Conservation (phyloP, 2,797 vertebrate genomes). For the Pseudotriccus pelzelni region DNA sequence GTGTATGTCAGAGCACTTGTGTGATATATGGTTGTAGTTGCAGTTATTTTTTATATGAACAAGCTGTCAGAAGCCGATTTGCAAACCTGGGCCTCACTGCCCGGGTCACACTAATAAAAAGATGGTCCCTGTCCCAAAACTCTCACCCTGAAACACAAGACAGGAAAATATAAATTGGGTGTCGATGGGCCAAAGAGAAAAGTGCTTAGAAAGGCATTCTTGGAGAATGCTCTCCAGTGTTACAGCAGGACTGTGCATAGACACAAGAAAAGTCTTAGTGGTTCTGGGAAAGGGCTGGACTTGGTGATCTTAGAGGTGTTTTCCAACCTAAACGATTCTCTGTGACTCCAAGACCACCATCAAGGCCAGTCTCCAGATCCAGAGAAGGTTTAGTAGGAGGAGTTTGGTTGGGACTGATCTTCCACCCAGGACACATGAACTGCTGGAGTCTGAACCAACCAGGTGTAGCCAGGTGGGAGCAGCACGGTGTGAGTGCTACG, state of each 20-base stretch:
- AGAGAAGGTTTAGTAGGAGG: neutral
- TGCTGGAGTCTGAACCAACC: neutral
- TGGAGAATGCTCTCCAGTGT: neutral
- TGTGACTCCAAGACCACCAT: neutral
- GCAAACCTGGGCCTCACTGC: neutral
- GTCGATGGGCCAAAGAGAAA: neutral
- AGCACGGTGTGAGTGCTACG: neutral
- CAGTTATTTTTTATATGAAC: slow-evolving; percentile 12
- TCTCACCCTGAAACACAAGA: neutral
- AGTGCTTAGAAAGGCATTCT: neutral
- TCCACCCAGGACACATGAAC: fast-evolving
- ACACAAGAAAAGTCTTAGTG: neutral
- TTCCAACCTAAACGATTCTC: neutral
- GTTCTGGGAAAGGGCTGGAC: neutral
- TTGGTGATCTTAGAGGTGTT: fast-evolving
- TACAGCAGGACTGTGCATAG: neutral
- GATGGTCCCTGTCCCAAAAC: slow-evolving; percentile 25
- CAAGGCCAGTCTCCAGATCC: no score
- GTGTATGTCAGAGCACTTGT: neutral
- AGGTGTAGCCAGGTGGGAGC: neutral
- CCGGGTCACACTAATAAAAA: neutral
- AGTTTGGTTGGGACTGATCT: neutral
- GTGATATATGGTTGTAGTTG: neutral
- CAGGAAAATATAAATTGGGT: neutral
- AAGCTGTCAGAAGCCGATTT: slow-evolving; percentile 15